These are phyloP conservation scores for Cyclura pinguis DNA, from an alignment of 2,797 vertebrate species.

Conservation along the genomic window DNA sequence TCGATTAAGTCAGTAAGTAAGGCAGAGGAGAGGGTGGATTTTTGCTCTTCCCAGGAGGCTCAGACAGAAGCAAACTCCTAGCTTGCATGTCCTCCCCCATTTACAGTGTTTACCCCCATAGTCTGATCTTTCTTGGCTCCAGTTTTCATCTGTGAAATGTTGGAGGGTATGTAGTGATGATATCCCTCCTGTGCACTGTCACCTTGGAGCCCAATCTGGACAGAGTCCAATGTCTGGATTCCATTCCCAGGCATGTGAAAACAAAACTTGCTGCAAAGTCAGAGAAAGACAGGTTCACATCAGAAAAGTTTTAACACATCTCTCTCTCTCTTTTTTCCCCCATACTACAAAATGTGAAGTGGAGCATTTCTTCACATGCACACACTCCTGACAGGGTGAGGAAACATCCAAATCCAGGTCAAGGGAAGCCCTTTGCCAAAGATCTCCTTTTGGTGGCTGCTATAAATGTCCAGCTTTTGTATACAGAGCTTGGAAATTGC, in stretches of 20 bases:
- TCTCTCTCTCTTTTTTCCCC: neutral
- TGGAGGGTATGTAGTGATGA: too few species aligned
- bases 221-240: neutral
- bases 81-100: too few species aligned
- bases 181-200: neutral
- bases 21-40: too few species aligned
- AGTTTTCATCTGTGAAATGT: too few species aligned
- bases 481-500: conserved; percentile 10
- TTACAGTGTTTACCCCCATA: too few species aligned
- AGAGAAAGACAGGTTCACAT: neutral
- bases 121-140: too few species aligned
- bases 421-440: conserved; percentile 39
- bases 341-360: neutral
- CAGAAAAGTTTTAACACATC: neutral
- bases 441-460: neutral
- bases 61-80: too few species aligned
- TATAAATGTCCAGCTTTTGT: neutral
- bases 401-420: neutral
- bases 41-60: too few species aligned
- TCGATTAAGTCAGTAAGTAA: too few species aligned
- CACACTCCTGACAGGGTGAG: rapidly evolving
- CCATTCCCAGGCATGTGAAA: neutral
- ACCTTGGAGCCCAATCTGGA: neutral
- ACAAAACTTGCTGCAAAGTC: neutral
- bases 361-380: neutral